Evolutionary conservation across 2,113 vertebrate genomes (phyloP).

Genomic region (Cyprinodon tularosa): DNA sequence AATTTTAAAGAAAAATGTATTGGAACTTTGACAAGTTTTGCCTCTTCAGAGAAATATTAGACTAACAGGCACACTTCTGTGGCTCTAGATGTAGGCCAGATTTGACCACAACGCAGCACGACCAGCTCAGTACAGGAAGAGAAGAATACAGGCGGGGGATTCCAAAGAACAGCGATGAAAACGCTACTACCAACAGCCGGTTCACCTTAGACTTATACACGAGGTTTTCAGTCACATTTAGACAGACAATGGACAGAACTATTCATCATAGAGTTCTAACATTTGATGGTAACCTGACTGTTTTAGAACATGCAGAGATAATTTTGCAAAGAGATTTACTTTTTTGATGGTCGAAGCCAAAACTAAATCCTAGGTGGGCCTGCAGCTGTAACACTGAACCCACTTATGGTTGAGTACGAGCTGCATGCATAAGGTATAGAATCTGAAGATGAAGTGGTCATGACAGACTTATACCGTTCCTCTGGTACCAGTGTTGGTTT

Average conservation of each 20-base stretch:
- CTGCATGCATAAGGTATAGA: no score
- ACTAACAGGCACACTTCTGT: background rate
- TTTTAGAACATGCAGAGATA: no score
- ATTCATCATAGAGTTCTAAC: background rate
- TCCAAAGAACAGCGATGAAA: conserved; percentile 5
- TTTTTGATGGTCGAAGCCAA: no score
- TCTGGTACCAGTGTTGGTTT: no score
- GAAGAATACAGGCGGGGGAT: background rate
- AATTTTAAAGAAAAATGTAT: background rate
- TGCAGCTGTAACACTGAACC: no score
- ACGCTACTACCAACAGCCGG: background rate
- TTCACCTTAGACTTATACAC: background rate
- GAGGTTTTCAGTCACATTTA: background rate
- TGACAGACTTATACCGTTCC: no score
- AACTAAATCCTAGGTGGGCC: no score
- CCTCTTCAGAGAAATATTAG: background rate
- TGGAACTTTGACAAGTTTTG: background rate
- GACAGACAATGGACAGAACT: background rate
- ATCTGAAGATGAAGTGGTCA: no score
- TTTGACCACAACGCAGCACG: background rate
- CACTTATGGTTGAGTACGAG: no score
- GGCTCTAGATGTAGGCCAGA: background rate
- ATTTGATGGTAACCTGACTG: background rate
- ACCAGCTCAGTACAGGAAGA: conserved; percentile 23
- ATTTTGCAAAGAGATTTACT: no score